These are phyloP conservation scores for Platyrinchus mystaceus DNA, from an alignment of 2,797 vertebrate species.

Conservation along the genomic window DNA sequence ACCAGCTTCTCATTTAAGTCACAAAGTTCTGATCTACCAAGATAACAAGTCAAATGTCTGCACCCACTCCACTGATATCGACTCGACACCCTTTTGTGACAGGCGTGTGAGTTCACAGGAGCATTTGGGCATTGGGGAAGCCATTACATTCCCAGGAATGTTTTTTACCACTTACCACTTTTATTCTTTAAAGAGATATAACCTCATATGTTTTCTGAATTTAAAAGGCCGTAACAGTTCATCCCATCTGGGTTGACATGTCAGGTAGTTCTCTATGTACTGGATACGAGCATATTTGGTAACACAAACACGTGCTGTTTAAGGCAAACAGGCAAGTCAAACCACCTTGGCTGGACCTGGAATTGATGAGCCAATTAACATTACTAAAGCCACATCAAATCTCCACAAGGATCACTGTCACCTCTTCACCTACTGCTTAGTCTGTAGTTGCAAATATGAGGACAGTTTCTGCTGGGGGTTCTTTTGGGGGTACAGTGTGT, in stretches of 20 bases:
- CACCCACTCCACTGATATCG: not conserved
- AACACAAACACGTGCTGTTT: not conserved
- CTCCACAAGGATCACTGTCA: not conserved
- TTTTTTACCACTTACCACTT: not conserved
- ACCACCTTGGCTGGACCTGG: not conserved
- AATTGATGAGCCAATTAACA: not conserved
- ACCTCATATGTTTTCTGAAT: not conserved
- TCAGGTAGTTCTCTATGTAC: not conserved
- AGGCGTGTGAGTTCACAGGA: not conserved
- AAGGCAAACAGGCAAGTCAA: not conserved
- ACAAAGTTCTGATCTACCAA: not conserved
- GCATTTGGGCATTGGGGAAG: not conserved
- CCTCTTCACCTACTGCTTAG: constrained; percentile 20
- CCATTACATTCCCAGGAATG: not conserved
- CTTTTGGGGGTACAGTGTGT: not conserved
- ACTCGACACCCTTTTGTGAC: not conserved
- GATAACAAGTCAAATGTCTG: not conserved
- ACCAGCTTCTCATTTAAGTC: not conserved
- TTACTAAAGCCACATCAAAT: not conserved
- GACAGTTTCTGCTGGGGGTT: not conserved
- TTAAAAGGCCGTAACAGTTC: not conserved
- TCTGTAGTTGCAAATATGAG: not conserved
- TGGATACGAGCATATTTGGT: not conserved
- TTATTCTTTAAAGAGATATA: not conserved
- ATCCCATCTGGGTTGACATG: not conserved